Conservation (phyloP, 1,140 invertebrate species). For the Elymnias hypermnestra region DNA sequence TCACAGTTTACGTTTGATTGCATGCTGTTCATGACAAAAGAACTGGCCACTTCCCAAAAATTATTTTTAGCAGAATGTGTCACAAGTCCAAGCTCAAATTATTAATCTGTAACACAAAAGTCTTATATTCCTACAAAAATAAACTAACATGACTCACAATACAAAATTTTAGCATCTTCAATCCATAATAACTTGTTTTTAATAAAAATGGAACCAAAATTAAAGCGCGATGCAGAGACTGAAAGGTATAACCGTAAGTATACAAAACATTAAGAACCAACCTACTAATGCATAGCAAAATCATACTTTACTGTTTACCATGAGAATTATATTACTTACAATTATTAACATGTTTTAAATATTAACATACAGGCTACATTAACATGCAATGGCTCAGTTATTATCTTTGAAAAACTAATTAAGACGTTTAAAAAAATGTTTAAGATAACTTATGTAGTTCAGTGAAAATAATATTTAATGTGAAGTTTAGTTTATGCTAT, state of each 20-base stretch:
- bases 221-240: slow-evolving; percentile 18
- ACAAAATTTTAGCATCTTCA: slow-evolving; percentile 35
- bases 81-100: slow-evolving; percentile 44
- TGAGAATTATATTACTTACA: too few species aligned
- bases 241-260: slow-evolving; percentile 45
- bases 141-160: slow-evolving; percentile 34
- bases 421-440: too few species aligned
- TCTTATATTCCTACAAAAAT: slow-evolving; percentile 37
- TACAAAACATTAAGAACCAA: background rate
- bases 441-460: too few species aligned
- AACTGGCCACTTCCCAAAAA: slow-evolving; percentile 66
- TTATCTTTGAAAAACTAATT: too few species aligned
- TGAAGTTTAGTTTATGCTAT: too few species aligned
- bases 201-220: slow-evolving; percentile 29
- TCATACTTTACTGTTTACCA: too few species aligned
- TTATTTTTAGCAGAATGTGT: slow-evolving; percentile 64
- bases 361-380: too few species aligned
- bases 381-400: too few species aligned
- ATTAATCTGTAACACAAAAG: slow-evolving; percentile 53
- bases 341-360: too few species aligned
- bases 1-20: slow-evolving; percentile 52
- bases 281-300: too few species aligned
- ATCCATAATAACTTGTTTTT: slow-evolving; percentile 17
- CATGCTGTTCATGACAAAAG: slow-evolving; percentile 60
- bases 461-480: too few species aligned